Evolutionary conservation across 2,113 vertebrate genomes (phyloP).

Genomic region (Elaphurus davidianus): DNA sequence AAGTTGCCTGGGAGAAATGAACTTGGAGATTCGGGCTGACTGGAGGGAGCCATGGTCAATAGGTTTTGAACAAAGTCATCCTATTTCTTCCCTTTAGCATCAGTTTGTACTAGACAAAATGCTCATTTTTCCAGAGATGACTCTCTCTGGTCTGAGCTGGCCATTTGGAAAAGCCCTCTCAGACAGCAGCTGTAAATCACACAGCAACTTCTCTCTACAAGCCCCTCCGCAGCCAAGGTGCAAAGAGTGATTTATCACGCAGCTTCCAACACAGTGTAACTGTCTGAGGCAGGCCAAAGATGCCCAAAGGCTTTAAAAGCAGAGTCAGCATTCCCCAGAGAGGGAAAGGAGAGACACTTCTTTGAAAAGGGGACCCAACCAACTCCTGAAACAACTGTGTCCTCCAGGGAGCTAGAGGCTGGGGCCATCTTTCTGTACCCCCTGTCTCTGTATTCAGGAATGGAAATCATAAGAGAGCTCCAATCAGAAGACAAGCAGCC

Average conservation of each 20-base stretch:
- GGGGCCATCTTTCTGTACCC: slow-evolving; percentile 64
- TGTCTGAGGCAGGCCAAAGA: slow-evolving; percentile 14
- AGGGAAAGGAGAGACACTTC: background rate
- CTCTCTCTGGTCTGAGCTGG: background rate
- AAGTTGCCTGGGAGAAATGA: background rate
- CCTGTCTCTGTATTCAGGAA: slow-evolving; percentile 66
- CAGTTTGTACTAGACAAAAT: background rate
- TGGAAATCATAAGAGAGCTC: slow-evolving; percentile 60
- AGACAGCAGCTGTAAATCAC: slow-evolving; percentile 69
- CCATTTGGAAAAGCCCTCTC: background rate
- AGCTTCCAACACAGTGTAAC: slow-evolving; percentile 38
- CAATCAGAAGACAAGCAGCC: slow-evolving; percentile 69
- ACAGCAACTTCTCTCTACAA: slow-evolving; percentile 14
- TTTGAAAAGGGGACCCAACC: background rate
- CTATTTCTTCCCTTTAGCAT: background rate
- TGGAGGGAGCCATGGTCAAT: background rate
- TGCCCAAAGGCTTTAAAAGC: slow-evolving; percentile 58
- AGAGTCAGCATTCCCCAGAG: slow-evolving; percentile 65
- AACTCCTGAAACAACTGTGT: background rate
- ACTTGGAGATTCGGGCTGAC: background rate
- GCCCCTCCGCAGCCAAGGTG: slow-evolving; percentile 31
- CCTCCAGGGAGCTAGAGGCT: slow-evolving; percentile 71
- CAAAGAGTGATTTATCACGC: slow-evolving; percentile 58
- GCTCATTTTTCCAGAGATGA: background rate
- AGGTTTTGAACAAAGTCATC: background rate